A percentile compares a stretch with the other conserved stretches of the same genome.
Evolutionary conservation across 2,888 invertebrate genomes (phyloP).

Genomic region (Aspidiotus rigidus): DNA sequence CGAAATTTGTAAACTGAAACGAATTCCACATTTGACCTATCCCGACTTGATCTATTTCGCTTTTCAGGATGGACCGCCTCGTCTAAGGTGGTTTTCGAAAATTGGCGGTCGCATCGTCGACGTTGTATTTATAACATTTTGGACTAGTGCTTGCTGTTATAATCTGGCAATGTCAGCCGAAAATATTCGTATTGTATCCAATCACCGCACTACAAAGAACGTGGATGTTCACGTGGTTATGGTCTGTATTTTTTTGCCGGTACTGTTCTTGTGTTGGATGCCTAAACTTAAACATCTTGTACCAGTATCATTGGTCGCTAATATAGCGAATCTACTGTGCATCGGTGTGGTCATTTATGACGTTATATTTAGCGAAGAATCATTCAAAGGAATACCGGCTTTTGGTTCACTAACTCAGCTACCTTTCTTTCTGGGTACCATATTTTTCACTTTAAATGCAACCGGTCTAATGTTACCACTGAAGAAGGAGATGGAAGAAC

Average conservation of each 20-base stretch:
- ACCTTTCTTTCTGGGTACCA: conserved; percentile 91
- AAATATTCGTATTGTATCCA: not conserved
- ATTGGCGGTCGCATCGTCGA: not conserved
- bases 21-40: conserved; percentile 12
- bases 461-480: conserved; percentile 74
- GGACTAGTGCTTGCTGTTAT: conserved; percentile 7
- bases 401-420: conserved; percentile 58
- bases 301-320: conserved; percentile 71
- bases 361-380: conserved; percentile 61
- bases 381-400: conserved; percentile 53
- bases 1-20: conserved; percentile 22
- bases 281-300: conserved; percentile 75
- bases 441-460: conserved; percentile 89
- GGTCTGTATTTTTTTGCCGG: conserved; percentile 41
- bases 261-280: conserved; percentile 70
- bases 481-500: conserved; percentile 88
- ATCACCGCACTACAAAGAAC: conserved; percentile 8
- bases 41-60: conserved; percentile 12
- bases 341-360: conserved; percentile 65
- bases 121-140: not conserved
- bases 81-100: not conserved
- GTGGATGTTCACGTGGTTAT: conserved; percentile 36
- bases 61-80: conserved; percentile 6
- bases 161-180: conserved; percentile 8
- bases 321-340: conserved; percentile 46